Evolutionary conservation across 2,113 vertebrate species (phyloP).

Genomic region (Chamaea fasciata): DNA sequence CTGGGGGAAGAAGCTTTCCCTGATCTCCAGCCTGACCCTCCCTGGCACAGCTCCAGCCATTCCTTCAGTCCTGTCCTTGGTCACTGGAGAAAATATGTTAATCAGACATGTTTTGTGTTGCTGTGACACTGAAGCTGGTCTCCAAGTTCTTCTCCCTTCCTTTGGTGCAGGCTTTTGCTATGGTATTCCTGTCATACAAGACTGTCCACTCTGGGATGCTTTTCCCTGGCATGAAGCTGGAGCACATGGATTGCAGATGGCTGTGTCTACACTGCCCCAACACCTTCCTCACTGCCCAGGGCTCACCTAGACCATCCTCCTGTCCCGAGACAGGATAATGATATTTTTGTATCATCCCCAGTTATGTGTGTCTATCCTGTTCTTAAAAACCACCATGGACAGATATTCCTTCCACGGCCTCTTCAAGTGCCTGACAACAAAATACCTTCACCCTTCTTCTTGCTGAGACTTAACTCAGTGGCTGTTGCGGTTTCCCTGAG

Average conservation of each 20-base stretch:
- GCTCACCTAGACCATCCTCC: not conserved
- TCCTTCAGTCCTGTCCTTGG: rapidly evolving
- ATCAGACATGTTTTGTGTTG: rapidly evolving
- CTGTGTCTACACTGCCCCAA: not conserved
- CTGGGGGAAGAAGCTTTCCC: not conserved
- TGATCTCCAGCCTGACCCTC: rapidly evolving
- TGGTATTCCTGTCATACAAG: not conserved
- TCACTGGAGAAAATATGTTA: not conserved
- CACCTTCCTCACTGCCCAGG: not conserved
- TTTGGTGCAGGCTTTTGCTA: not conserved
- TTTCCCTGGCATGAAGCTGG: not conserved
- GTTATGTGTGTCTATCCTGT: not conserved
- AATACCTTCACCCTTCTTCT: not conserved
- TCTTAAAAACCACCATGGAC: not conserved
- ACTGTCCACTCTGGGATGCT: not conserved
- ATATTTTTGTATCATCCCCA: not conserved
- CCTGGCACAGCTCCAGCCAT: not conserved
- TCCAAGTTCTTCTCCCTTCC: not conserved
- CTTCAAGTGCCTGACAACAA: not conserved
- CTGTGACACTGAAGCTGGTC: not conserved
- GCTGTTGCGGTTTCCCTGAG: not conserved
- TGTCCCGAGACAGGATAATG: not conserved
- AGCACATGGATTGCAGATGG: not conserved
- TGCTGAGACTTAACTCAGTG: not conserved
- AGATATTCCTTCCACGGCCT: not conserved